These are phyloP conservation scores for Drosophila obscura DNA, from an alignment of 1,140 invertebrate species.

Conservation along the genomic window DNA sequence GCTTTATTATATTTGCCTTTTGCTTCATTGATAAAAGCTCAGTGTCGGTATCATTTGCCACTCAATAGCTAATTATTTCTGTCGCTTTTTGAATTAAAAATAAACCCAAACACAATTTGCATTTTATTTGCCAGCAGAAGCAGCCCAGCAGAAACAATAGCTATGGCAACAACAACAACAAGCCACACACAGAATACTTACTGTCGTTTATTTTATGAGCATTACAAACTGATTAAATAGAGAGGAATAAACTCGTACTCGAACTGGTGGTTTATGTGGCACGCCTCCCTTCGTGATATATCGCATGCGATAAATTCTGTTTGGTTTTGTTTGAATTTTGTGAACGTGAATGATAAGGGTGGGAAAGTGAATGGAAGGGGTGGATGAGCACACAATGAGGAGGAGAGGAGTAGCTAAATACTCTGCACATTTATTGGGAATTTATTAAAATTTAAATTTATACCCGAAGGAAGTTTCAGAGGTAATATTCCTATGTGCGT, in stretches of 20 bases:
- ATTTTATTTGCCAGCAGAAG: slow-evolving; percentile 16
- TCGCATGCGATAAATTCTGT: slow-evolving; percentile 26
- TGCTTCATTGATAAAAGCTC: slow-evolving; percentile 67
- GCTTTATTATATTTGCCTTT: neutral
- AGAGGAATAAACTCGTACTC: neutral
- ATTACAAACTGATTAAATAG: slow-evolving; percentile 20
- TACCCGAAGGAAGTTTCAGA: too few relatives aligned
- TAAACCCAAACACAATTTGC: slow-evolving; percentile 55
- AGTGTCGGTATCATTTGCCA: slow-evolving; percentile 29
- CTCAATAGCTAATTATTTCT: slow-evolving; percentile 48
- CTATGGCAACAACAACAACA: too few relatives aligned
- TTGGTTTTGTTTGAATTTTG: neutral
- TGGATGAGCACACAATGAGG: too few relatives aligned
- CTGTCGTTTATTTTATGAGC: slow-evolving; percentile 7
- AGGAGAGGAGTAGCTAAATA: neutral
- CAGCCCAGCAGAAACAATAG: neutral
- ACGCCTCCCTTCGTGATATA: neutral
- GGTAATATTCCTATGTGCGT: too few relatives aligned
- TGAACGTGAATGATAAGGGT: slow-evolving; percentile 12
- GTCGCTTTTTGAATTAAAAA: slow-evolving; percentile 38
- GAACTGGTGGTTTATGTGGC: neutral
- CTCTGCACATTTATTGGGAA: neutral
- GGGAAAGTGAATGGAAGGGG: neutral
- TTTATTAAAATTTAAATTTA: neutral
- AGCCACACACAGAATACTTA: neutral